Percentiles rank a stretch among this genome's conserved stretches.
These are phyloP conservation scores for Drosophila pandora DNA, from an alignment of 1,140 invertebrate species.

Conservation along the genomic window DNA sequence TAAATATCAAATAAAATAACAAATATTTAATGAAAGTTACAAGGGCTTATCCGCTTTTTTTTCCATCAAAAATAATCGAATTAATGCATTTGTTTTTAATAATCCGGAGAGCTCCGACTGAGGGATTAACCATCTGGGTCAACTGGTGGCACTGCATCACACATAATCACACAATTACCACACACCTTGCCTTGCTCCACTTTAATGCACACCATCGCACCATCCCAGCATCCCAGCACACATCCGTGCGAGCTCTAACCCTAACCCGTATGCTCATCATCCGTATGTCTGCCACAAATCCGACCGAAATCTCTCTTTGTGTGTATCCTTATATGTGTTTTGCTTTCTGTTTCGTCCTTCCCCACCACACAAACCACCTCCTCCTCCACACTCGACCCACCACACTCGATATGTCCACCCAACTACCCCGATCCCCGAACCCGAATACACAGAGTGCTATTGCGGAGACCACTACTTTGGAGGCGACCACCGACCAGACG, in stretches of 20 bases:
- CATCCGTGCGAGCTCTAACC: constrained; percentile 32
- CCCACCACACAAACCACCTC: background rate
- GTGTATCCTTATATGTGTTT: constrained; percentile 76
- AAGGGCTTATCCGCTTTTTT: too few species aligned
- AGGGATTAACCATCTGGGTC: constrained; percentile 10
- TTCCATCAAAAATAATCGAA: background rate
- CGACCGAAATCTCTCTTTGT: constrained; percentile 33
- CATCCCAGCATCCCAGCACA: background rate
- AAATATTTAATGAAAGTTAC: background rate
- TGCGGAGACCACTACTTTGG: constrained; percentile 13
- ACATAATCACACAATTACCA: constrained; percentile 9
- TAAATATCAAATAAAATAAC: background rate
- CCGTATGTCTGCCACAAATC: constrained; percentile 22
- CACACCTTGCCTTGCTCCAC: constrained; percentile 1
- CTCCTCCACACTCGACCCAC: constrained; percentile 4
- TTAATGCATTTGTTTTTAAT: constrained; percentile 1
- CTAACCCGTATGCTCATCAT: constrained; percentile 3
- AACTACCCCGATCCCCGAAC: constrained; percentile 1
- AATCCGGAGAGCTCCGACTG: constrained; percentile 6
- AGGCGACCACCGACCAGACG: constrained; percentile 30
- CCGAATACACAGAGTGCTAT: constrained; percentile 12
- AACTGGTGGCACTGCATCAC: constrained; percentile 11
- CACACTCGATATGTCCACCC: constrained; percentile 8
- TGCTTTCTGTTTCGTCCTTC: constrained; percentile 76
- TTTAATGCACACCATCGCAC: background rate